These are phyloP conservation scores for Carposina sasakii DNA, from an alignment of 1,140 invertebrate genomes.

Conservation along the genomic window DNA sequence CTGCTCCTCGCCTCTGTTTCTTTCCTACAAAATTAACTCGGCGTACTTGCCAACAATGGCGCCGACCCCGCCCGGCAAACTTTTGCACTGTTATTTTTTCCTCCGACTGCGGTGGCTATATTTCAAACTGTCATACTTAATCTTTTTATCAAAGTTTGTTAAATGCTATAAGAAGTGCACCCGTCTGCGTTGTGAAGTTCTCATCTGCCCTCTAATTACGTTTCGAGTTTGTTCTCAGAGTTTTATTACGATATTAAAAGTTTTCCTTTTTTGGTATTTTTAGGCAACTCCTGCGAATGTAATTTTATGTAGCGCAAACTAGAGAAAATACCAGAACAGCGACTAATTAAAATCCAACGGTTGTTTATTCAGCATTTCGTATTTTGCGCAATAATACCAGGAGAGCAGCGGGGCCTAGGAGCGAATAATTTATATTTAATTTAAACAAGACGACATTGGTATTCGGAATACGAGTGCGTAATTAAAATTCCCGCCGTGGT, in stretches of 20 bases:
- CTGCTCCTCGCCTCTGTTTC: slow-evolving; percentile 60
- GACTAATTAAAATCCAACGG: slow-evolving; percentile 50
- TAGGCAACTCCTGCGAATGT: slow-evolving; percentile 5
- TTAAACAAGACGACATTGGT: slow-evolving; percentile 72
- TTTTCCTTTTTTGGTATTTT: slow-evolving; percentile 26
- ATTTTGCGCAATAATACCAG: slow-evolving; percentile 51
- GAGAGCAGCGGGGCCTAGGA: slow-evolving; percentile 54
- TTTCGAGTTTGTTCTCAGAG: slow-evolving; percentile 41
- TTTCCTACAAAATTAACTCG: slow-evolving; percentile 66
- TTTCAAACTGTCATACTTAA: slow-evolving; percentile 72
- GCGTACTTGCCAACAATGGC: slow-evolving; percentile 57
- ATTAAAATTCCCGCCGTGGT: slow-evolving; percentile 71
- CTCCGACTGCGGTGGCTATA: slow-evolving; percentile 60
- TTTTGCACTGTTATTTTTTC: slow-evolving; percentile 61
- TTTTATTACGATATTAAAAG: slow-evolving; percentile 37
- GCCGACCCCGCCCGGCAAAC: slow-evolving; percentile 41
- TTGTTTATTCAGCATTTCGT: slow-evolving; percentile 49
- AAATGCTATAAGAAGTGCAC: slow-evolving; percentile 59
- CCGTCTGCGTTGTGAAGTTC: slow-evolving; percentile 43
- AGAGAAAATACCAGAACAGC: slow-evolving; percentile 22
- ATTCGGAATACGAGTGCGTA: slow-evolving; percentile 71
- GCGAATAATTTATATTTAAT: slow-evolving; percentile 72
- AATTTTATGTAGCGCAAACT: not conserved
- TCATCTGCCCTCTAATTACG: slow-evolving; percentile 59
- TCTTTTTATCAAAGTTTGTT: slow-evolving; percentile 72